Conservation (phyloP, 2,888 invertebrate genomes). For the Xylota sylvarum region DNA sequence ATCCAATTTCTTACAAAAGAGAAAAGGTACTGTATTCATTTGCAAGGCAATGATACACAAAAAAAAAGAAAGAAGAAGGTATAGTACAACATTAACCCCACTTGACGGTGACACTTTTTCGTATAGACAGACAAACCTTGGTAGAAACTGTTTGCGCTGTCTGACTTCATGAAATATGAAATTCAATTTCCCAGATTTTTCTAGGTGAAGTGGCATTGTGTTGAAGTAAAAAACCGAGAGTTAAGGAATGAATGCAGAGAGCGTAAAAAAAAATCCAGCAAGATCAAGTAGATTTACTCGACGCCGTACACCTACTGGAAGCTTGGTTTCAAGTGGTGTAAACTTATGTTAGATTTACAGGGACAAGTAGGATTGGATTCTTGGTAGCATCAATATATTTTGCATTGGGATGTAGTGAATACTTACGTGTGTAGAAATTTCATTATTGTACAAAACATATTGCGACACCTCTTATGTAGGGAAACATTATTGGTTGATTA, state of each 20-base stretch:
- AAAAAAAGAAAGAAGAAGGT: background rate
- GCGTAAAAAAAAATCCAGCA: slow-evolving; percentile 11
- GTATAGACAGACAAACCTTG: slow-evolving; percentile 51
- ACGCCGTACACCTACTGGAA: slow-evolving; percentile 47
- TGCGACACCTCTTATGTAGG: background rate
- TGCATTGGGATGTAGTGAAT: slow-evolving; percentile 35
- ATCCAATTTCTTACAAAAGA: slow-evolving; percentile 56
- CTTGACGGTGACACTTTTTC: slow-evolving; percentile 58
- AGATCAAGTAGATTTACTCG: slow-evolving; percentile 67
- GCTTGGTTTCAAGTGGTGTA: slow-evolving; percentile 64
- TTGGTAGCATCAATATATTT: slow-evolving; percentile 52
- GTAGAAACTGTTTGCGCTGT: slow-evolving; percentile 49
- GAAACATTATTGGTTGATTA: slow-evolving; percentile 17
- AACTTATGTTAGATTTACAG: slow-evolving; percentile 62
- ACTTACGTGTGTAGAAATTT: slow-evolving; percentile 10
- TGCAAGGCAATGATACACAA: slow-evolving; percentile 61
- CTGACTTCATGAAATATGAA: slow-evolving; percentile 76
- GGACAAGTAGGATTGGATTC: slow-evolving; percentile 51
- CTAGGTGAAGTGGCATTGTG: slow-evolving; percentile 65
- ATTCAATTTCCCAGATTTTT: slow-evolving; percentile 74
- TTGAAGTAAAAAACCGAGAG: slow-evolving; percentile 49
- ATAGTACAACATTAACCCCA: slow-evolving; percentile 26
- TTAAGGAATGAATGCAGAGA: slow-evolving; percentile 33
- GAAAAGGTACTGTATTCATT: slow-evolving; percentile 56
- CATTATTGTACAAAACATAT: slow-evolving; percentile 8